These are phyloP conservation scores for Malurus splendens DNA, from an alignment of 2,797 vertebrate species.

Conservation along the genomic window DNA sequence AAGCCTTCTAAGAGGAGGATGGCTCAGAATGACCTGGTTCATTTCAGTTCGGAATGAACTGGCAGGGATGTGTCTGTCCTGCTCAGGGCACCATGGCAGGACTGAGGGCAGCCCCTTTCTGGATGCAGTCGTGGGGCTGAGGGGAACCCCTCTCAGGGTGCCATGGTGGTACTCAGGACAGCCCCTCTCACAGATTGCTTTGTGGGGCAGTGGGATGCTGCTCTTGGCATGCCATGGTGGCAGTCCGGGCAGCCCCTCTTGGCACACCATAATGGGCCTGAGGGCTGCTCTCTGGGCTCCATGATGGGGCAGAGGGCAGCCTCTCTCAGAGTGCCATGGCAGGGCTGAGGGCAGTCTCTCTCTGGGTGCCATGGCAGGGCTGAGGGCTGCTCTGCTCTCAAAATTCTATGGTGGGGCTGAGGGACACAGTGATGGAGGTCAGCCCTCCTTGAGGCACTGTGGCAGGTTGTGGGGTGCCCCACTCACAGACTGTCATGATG, in stretches of 20 bases:
- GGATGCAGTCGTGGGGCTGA: fast-evolving
- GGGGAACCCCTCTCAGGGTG: not conserved
- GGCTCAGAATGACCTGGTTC: not conserved
- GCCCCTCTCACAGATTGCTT: too few relatives aligned
- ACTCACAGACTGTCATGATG: too few relatives aligned
- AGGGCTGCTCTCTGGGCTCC: not conserved
- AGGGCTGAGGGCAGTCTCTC: not conserved
- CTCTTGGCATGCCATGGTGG: not conserved
- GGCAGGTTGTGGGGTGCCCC: too few relatives aligned
- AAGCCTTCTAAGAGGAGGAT: not conserved
- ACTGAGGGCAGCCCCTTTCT: not conserved
- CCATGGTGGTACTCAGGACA: not conserved
- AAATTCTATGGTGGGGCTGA: too few relatives aligned
- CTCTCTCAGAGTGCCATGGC: fast-evolving
- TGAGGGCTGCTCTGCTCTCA: not conserved
- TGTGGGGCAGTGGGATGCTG: too few relatives aligned
- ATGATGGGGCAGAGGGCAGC: not conserved
- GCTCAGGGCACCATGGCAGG: fast-evolving
- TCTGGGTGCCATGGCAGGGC: fast-evolving
- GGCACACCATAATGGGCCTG: fast-evolving
- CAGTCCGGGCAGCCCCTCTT: too few relatives aligned
- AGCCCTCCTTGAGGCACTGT: too few relatives aligned
- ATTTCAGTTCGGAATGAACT: not conserved
- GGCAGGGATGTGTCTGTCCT: not conserved
- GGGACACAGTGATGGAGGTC: too few relatives aligned